Conservation (phyloP, 2,888 invertebrate species). For the Omphaloscelis lunosa region DNA sequence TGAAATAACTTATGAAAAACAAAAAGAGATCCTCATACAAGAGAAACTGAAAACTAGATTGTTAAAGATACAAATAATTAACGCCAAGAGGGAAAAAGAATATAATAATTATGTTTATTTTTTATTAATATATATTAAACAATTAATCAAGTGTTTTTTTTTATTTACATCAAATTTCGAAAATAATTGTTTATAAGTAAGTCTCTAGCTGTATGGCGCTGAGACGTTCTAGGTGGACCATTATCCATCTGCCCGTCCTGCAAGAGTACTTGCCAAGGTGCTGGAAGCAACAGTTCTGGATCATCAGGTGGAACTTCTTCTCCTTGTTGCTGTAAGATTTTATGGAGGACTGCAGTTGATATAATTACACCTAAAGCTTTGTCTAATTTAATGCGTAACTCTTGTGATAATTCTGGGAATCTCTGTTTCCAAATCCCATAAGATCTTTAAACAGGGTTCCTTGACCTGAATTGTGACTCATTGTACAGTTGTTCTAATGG, state of each 20-base stretch:
- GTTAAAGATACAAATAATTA: neutral
- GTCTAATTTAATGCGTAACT: neutral
- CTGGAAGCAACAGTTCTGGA: neutral
- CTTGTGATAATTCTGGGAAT: constrained; percentile 5
- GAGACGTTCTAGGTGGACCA: neutral
- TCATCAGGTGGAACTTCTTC: neutral
- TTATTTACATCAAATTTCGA: no score
- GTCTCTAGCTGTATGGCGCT: constrained; percentile 1
- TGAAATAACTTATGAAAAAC: neutral
- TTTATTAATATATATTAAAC: no score
- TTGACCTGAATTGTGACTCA: no score
- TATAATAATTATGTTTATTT: no score
- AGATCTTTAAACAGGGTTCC: neutral
- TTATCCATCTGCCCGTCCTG: neutral
- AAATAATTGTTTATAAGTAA: neutral
- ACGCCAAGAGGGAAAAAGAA: neutral
- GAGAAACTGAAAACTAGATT: neutral
- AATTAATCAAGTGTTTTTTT: no score
- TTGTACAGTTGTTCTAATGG: no score
- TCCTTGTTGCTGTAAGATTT: neutral
- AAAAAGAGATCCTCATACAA: neutral
- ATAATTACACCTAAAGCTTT: constrained; percentile 3
- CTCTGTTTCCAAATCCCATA: constrained; percentile 5
- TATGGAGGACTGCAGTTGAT: constrained; percentile 1
- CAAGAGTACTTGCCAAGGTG: neutral